Percentiles rank a stretch among this genome's conserved stretches.
These are phyloP conservation scores for Cephalopachus bancanus DNA, from an alignment of 2,797 vertebrate genomes.

Conservation along the genomic window DNA sequence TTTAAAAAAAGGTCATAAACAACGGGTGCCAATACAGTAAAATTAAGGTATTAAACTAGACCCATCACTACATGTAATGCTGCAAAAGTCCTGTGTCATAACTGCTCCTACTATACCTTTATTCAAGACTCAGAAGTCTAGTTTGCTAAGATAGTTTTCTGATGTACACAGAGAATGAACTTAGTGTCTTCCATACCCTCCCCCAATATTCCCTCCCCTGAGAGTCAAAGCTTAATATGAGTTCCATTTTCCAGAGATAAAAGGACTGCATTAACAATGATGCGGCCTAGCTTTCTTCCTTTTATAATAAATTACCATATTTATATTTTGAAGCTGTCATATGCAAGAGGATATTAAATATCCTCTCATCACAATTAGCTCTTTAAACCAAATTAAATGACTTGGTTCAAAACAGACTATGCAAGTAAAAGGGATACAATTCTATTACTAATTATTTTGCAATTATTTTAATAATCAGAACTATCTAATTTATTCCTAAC, in stretches of 20 bases:
- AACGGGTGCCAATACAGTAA: conserved; percentile 50
- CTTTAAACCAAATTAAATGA: conserved; percentile 78
- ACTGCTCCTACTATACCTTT: conserved; percentile 42
- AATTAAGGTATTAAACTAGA: conserved; percentile 24
- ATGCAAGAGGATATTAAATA: conserved; percentile 82
- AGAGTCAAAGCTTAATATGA: conserved; percentile 81
- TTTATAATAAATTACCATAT: conserved; percentile 85
- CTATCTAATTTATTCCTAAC: conserved; percentile 62
- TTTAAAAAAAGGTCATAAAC: conserved; percentile 39
- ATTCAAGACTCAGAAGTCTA: conserved; percentile 47
- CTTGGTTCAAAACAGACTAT: conserved; percentile 68
- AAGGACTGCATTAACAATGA: conserved; percentile 83
- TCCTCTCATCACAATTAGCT: conserved; percentile 78
- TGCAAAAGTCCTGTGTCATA: conserved; percentile 27
- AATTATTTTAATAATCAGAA: conserved; percentile 74
- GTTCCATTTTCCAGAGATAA: conserved; percentile 84
- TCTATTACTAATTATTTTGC: conserved; percentile 67
- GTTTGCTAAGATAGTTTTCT: conserved; percentile 66
- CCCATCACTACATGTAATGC: background rate
- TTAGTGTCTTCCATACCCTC: conserved; percentile 64
- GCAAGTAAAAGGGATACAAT: conserved; percentile 72
- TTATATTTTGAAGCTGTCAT: conserved; percentile 84
- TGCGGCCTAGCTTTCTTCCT: conserved; percentile 76
- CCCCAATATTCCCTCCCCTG: conserved; percentile 70
- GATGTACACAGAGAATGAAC: conserved; percentile 74